A percentile compares a stretch with the other conserved stretches of the same genome.
Evolutionary conservation across 64 coral and sea anemone species (phyloP).

Genomic region (Stichodactyla mertensii): DNA sequence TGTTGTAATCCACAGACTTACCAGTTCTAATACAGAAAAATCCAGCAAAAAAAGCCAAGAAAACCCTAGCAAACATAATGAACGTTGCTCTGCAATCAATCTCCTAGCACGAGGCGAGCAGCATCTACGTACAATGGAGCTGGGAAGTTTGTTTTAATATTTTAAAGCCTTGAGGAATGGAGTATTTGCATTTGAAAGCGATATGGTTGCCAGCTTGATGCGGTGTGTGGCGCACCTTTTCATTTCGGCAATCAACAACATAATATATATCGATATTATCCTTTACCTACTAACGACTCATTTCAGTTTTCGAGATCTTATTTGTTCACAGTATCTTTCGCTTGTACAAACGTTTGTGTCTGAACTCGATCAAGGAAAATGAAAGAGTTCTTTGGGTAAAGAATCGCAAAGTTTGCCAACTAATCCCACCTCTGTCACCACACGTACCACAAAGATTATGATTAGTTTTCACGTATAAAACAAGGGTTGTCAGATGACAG

Average conservation of each 20-base stretch:
- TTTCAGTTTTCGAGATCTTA: not conserved
- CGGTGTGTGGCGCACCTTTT: not conserved
- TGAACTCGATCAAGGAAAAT: not conserved
- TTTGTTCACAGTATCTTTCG: not conserved
- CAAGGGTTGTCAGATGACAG: too few species aligned
- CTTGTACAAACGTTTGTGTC: not conserved
- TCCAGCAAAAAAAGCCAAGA: not conserved
- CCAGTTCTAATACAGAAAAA: not conserved
- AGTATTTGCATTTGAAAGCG: conserved; percentile 9
- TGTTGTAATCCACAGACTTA: not conserved
- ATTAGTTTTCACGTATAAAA: too few species aligned
- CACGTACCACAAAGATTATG: not conserved
- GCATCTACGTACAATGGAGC: not conserved
- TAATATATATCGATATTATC: not conserved
- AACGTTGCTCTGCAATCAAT: not conserved
- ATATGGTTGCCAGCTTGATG: conserved; percentile 1
- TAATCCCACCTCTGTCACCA: not conserved
- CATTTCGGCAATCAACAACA: not conserved
- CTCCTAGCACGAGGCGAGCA: not conserved
- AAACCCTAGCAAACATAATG: not conserved
- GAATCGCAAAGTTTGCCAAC: not conserved
- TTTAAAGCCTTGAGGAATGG: not conserved
- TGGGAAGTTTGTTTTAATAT: not conserved
- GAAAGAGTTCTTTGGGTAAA: not conserved
- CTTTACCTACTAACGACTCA: not conserved